Evolutionary conservation across 2,888 invertebrate genomes (phyloP), one percentile per base, ranked within the genome.

Genomic region (Drosophila merina): DNA sequence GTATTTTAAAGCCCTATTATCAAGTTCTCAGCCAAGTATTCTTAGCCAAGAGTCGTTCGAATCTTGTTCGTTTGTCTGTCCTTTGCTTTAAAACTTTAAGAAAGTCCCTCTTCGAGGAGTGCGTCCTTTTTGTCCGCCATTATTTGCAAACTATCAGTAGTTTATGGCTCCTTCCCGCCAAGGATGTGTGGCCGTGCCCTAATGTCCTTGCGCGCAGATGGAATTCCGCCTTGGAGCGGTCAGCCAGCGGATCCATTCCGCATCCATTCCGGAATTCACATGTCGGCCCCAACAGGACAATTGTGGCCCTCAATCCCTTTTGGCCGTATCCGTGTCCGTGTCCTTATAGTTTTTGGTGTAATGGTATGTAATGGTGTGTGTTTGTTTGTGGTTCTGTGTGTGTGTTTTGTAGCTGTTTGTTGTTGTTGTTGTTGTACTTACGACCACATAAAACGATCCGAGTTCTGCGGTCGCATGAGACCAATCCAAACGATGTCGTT

Each of bases 401-500:
- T 52, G 12, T n/a, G 47, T 30, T 12, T 56, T 40, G 25, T 12
- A 52, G 28, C 36, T 62, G 33, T 59, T 54, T 69, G 60, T 45
- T 58, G 42, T 20, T 52, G 51, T 52, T 49, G 33, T 48, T 62
- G 54, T 56, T 74, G 71, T 89, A 94, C 95, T 93, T 92, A 96
- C 96, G 95, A 95, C 96, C 96, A 96, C 81, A 94, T 94, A 89
- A 96, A 96, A 74, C 94, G 94, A 60, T 94, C 94, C 78, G 94
- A 94, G 60, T 94, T 94, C 84, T 94, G 94, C 84, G 94, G 94
- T 81, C 95, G 94, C 86, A 95, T 95, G 75, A 96, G 93, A 67
- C 96, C 96, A 81, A 96, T 95, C 96, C 96, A 96, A 69, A 96
- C 95, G 57, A 95, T 94, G 89, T 94, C 95, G 44, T 94, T 93